Conservation (phyloP, 2,113 vertebrate genomes). For the Candoia aspera region DNA sequence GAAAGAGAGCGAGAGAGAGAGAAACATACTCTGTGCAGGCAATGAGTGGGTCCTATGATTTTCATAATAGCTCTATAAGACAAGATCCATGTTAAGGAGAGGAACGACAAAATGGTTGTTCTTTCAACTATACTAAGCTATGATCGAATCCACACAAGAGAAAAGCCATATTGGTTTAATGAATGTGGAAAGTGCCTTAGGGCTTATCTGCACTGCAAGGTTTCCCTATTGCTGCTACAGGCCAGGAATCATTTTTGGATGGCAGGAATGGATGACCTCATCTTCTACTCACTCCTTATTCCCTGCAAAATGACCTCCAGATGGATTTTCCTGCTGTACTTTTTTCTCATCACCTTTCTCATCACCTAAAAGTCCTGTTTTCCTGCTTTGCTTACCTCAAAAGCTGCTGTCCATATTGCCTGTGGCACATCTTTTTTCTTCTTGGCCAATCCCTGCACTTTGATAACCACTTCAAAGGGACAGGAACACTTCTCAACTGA, state of each 20-base stretch:
- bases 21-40: conserved; percentile 15
- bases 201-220: not conserved
- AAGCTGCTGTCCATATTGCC: not conserved
- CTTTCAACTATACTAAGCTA: not conserved
- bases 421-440: not conserved
- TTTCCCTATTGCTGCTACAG: not conserved
- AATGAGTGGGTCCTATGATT: conserved; percentile 26
- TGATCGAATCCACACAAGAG: not conserved
- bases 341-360: not conserved
- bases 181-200: not conserved
- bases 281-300: not conserved
- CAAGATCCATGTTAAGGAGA: conserved; percentile 24
- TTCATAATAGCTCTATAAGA: not conserved
- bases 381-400: not conserved
- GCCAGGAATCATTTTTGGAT: not conserved
- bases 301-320: not conserved
- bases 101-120: not conserved
- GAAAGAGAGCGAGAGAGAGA: not conserved
- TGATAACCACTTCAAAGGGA: not conserved
- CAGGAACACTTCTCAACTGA: not conserved
- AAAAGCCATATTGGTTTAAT: not conserved
- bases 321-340: not conserved
- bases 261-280: not conserved
- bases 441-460: not conserved
- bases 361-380: not conserved